These are phyloP conservation scores for Hippopotamus amphibius DNA, from an alignment of 2,113 vertebrate genomes.

Conservation along the genomic window DNA sequence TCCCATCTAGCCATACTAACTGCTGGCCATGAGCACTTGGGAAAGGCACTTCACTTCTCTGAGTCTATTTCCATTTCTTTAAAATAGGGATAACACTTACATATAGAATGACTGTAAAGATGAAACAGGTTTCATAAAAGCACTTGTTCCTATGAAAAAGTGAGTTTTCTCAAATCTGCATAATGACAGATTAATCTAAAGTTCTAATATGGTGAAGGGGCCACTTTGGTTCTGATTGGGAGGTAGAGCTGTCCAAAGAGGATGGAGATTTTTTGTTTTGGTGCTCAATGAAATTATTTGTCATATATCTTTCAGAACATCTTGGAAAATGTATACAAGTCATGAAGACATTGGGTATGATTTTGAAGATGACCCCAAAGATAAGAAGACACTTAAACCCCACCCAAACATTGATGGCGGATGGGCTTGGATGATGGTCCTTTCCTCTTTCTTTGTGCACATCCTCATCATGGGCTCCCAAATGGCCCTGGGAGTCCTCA, in stretches of 20 bases:
- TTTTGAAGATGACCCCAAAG: conserved; percentile 85
- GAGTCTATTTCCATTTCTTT: conserved; percentile 12
- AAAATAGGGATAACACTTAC: not conserved
- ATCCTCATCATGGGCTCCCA: conserved; percentile 91
- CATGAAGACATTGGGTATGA: conserved; percentile 87
- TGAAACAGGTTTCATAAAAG: not conserved
- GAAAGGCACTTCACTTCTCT: not conserved
- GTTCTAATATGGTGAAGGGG: not conserved
- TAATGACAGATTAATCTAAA: not conserved
- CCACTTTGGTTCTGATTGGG: not conserved
- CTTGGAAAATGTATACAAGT: conserved; percentile 86
- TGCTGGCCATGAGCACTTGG: not conserved
- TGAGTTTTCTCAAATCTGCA: not conserved
- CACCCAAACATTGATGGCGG: conserved; percentile 88
- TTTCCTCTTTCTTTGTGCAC: conserved; percentile 90
- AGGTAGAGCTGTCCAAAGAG: not conserved
- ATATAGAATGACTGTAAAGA: not conserved
- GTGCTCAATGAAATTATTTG: conserved; percentile 53
- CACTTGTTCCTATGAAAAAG: not conserved
- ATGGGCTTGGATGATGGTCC: conserved; percentile 91
- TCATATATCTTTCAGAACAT: conserved; percentile 81
- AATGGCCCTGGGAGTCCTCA: conserved; percentile 91
- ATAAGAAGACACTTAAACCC: conserved; percentile 82
- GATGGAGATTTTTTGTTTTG: not conserved
- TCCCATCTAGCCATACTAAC: not conserved